Evolutionary conservation across 2,113 vertebrate genomes (phyloP).

Genomic region (Triplophysa siluroides): DNA sequence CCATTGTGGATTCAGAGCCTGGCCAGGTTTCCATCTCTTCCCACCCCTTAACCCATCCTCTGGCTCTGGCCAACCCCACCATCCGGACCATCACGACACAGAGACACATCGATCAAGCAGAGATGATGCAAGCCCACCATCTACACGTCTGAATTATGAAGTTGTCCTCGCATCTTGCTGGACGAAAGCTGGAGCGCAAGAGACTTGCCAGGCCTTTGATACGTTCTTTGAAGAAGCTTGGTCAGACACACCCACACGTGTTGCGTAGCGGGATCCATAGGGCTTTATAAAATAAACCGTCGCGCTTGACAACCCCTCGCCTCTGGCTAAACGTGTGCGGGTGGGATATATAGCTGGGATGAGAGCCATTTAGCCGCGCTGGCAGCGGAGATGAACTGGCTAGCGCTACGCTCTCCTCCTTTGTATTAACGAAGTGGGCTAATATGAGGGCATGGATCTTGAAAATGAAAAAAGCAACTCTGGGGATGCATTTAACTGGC

Average conservation of each 20-base stretch:
- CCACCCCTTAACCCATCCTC: slow-evolving; percentile 14
- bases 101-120: slow-evolving; percentile 37
- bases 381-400: slow-evolving; percentile 46
- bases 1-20: slow-evolving; percentile 26
- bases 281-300: slow-evolving; percentile 34
- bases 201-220: slow-evolving; percentile 69
- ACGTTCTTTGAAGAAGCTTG: slow-evolving; percentile 68
- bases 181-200: slow-evolving; percentile 60
- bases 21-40: slow-evolving; percentile 47
- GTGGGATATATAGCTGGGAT: slow-evolving; percentile 44
- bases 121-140: slow-evolving; percentile 36
- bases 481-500: slow-evolving; percentile 56
- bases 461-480: slow-evolving; percentile 57
- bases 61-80: neutral
- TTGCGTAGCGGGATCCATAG: slow-evolving; percentile 25
- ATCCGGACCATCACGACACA: slow-evolving; percentile 19
- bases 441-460: slow-evolving; percentile 55
- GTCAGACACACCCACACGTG: slow-evolving; percentile 40
- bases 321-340: slow-evolving; percentile 30
- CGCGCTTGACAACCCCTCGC: neutral
- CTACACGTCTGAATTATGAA: slow-evolving; percentile 31
- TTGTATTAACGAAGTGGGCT: slow-evolving; percentile 69
- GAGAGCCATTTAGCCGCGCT: slow-evolving; percentile 55
- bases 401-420: slow-evolving; percentile 42
- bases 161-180: slow-evolving; percentile 16